phyloP scores from a whole-genome alignment of 2,797 vertebrate genomes.

The Carcharodon carcharias region DNA sequence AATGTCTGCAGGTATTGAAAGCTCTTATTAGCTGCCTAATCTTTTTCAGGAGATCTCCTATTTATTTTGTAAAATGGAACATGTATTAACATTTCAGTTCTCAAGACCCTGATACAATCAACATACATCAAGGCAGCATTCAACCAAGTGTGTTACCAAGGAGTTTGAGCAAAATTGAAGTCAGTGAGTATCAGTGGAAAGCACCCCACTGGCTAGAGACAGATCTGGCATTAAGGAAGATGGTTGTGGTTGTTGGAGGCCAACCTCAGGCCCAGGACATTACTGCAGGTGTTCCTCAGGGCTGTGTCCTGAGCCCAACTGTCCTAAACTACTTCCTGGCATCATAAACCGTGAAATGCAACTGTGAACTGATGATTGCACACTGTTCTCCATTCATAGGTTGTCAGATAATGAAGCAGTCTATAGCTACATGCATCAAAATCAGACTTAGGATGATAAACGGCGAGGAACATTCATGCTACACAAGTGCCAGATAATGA shows the following conservation, averaged over 20 bases:
- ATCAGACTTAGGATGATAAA: background rate
- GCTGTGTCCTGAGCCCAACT: background rate
- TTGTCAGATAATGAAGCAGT: background rate
- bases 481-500: background rate
- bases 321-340: background rate
- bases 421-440: background rate
- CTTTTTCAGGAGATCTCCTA: background rate
- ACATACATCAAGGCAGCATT: background rate
- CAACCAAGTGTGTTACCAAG: background rate
- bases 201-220: background rate
- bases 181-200: background rate
- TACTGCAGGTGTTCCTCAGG: background rate
- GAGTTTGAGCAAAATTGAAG: background rate
- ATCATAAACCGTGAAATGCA: background rate
- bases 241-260: background rate
- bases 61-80: background rate
- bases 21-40: no score
- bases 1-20: slow-evolving; percentile 6
- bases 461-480: background rate
- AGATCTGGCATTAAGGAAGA: background rate
- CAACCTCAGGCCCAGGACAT: background rate
- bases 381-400: background rate
- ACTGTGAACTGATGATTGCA: background rate
- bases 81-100: background rate
- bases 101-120: background rate